Evolutionary conservation across 23 tunicate species (phyloP).

Genomic region (Trididemnum nubilum): DNA sequence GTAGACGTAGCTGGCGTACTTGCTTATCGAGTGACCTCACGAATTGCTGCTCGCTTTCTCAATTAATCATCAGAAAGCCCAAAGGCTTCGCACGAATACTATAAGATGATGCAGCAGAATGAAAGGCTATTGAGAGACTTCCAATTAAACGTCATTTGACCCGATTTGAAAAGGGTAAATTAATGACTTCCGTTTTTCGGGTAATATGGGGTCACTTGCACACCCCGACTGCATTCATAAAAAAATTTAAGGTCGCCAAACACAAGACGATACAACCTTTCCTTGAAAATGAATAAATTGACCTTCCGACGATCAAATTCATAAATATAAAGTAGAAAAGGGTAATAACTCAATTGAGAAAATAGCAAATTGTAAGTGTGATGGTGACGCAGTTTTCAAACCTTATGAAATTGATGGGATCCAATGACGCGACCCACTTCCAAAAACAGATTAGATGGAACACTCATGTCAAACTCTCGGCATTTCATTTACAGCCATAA

Average conservation of each 20-base stretch:
- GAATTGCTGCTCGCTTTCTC: neutral
- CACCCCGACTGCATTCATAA: constrained; percentile 1
- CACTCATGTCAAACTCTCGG: no score
- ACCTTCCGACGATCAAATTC: neutral
- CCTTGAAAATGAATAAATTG: neutral
- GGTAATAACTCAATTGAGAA: neutral
- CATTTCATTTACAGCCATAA: no score
- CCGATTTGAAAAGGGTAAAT: constrained; percentile 27
- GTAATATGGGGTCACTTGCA: constrained; percentile 2
- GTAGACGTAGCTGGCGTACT: constrained; percentile 18
- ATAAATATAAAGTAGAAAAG: neutral
- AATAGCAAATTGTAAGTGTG: no score
- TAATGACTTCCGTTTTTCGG: neutral
- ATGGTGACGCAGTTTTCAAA: no score
- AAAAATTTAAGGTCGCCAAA: neutral
- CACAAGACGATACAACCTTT: constrained; percentile 2
- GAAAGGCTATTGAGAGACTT: neutral
- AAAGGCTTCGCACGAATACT: constrained; percentile 14
- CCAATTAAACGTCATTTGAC: neutral
- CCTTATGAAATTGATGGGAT: no score
- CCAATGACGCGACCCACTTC: no score
- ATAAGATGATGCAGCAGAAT: constrained; percentile 3
- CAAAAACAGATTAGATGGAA: no score
- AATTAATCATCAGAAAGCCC: neutral
- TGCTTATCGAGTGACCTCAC: constrained; percentile 22